phyloP scores from a whole-genome alignment of 2,888 invertebrate genomes.

The Prosapia bicincta region DNA sequence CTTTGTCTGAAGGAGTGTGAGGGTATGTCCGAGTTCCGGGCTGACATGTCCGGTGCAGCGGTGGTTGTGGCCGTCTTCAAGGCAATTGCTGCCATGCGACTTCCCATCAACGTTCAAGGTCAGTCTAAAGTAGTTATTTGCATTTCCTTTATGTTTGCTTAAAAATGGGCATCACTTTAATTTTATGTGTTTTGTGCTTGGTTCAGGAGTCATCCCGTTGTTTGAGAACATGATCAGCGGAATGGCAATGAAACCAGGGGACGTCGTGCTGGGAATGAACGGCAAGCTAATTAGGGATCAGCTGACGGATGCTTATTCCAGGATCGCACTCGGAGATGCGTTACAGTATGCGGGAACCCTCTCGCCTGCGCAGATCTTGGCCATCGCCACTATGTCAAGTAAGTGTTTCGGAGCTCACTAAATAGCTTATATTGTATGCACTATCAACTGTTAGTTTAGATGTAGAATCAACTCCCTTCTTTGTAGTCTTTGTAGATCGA shows the following conservation, averaged over 20 bases:
- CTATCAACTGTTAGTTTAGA: too few relatives aligned
- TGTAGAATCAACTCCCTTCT: too few relatives aligned
- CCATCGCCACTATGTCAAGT: neutral
- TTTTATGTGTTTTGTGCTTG: neutral
- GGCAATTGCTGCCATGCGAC: constrained; percentile 33
- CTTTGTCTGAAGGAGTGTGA: constrained; percentile 43
- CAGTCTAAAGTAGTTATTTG: neutral
- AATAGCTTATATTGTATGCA: too few relatives aligned
- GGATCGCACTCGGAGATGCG: constrained; percentile 45
- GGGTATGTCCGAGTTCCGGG: constrained; percentile 30
- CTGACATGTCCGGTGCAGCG: constrained; percentile 37
- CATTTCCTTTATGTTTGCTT: too few relatives aligned
- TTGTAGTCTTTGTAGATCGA: too few relatives aligned
- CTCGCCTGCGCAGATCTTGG: neutral
- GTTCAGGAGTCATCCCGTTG: constrained; percentile 46
- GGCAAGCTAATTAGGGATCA: constrained; percentile 61
- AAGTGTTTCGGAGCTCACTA: too few relatives aligned
- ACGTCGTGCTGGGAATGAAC: constrained; percentile 49
- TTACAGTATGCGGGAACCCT: constrained; percentile 30
- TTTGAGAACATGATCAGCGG: constrained; percentile 54
- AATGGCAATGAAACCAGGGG: constrained; percentile 54
- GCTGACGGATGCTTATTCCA: constrained; percentile 54
- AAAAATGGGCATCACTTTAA: too few relatives aligned
- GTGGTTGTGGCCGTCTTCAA: constrained; percentile 34
- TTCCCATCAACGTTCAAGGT: constrained; percentile 36